Base-by-base conservation (phyloP, 2,113 vertebrate genomes). In the Eurystomus gularis region DNA sequence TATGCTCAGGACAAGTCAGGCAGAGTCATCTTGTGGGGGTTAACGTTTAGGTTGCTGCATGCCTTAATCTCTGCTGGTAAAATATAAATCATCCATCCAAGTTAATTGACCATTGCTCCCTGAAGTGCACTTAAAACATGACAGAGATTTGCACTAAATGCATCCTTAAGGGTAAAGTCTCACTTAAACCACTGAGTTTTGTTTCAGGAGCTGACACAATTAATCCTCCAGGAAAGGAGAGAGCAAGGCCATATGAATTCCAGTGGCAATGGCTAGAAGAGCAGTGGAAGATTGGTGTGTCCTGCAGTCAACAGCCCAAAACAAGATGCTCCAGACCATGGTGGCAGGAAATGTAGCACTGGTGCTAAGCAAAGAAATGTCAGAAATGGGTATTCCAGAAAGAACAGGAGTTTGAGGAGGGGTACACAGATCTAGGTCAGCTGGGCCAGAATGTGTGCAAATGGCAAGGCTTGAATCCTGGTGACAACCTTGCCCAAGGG, bases 351-450 rank as follows among this genome's bases (percentile, higher is more conserved):
- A 86, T 64, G 35, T 48, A 64, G 29, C 33, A 48, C 7, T 37
- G 44, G 7, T 51, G 44, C 42, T 16, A 88, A 64, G 35, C 23
- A 86, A 60, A 88, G 44, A 70, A 91, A 89, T 25, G 5, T 16
- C 28, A 93, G 44, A 71, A 93, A 70, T 33, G 0, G 19, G 11
- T 62, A 40, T 71, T 89, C 82, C 54, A 40, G 37, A 62, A 93
- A 66, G 39, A 69, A n/a, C 37, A 49, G 28, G 25, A 54, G 28
- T 48, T 35, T 0, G 0, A 58, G 29, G 17, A 62, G 9, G 31
- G 8, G 16, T 62, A 37, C 1, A 1, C 33, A 61, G 13, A n/a
- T 44, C 40, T 24, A 10, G 1, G 2, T n/a, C 61, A 73, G 25
- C 17, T 28, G 13, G 35, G 12, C 17, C 26, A 70, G 70, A 72